Percentiles rank a stretch among this genome's conserved stretches.
These are phyloP conservation scores for Sternotherus odoratus DNA, from an alignment of 2,797 vertebrate species.

Conservation along the genomic window DNA sequence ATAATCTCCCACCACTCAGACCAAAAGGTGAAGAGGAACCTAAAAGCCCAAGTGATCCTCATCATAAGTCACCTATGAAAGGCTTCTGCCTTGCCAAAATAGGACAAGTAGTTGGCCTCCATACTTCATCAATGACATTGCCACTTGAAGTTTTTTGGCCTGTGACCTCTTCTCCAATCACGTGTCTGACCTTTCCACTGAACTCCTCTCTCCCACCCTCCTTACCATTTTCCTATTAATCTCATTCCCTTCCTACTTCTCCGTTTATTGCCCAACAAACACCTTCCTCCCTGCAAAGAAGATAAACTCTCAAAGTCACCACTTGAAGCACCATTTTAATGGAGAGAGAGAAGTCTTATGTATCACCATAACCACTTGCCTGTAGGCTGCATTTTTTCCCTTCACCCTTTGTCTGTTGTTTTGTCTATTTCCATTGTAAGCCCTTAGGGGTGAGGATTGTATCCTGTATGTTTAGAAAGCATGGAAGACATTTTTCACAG, in stretches of 20 bases:
- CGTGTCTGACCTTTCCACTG: background rate
- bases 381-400: background rate
- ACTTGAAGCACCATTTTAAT: background rate
- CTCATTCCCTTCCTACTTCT: background rate
- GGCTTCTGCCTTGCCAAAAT: accelerated
- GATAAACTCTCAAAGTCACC: background rate
- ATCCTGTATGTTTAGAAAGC: background rate
- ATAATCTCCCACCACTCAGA: accelerated
- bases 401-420: constrained; percentile 11
- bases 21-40: background rate
- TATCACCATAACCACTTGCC: background rate
- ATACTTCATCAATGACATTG: accelerated
- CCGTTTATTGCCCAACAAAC: background rate
- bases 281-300: background rate
- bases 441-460: background rate
- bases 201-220: background rate
- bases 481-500: background rate
- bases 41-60: background rate
- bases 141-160: accelerated
- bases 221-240: background rate
- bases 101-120: background rate
- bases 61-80: accelerated
- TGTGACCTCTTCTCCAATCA: accelerated
- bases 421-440: constrained; percentile 49
- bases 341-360: background rate